Evolutionary conservation across 2,888 invertebrate genomes (phyloP), one percentile per base, ranked within the genome.

Genomic region (Xestia rhomboidea): DNA sequence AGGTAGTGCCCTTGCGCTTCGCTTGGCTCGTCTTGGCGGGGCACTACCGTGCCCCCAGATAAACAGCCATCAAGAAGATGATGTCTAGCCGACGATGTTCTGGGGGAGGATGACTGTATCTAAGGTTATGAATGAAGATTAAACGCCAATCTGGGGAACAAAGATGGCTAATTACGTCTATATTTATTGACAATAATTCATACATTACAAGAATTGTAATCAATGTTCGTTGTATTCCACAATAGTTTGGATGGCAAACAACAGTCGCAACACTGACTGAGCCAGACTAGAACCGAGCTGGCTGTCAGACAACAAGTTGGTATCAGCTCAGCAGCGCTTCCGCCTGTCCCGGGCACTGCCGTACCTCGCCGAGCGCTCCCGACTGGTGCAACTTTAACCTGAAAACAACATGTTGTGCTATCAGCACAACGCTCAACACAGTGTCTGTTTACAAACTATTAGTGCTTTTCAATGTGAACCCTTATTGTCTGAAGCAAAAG

Each of bases 301-400:
- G 76, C 30, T 10, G 51, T 15, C 38, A 41, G 46, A 49, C 57
- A 38, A 62, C 62, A 82, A 85, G 62, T 72, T 85, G 30, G 21
- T 85, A 82, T 82, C 86, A 51, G 27, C 51, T 27, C 60, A 34
- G 34, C 44, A 63, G 62, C 34, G 62, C 57, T 82, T 85, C 82
- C 77, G 86, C 66, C 30, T 51, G 62, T 72, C 64, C 11, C 46
- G 75, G 46, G n/a, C n/a, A 46, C 34, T n/a, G 15, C 24, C 74
- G 64, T 68, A 68, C 70, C 51, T 8, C 7, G 7, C 51, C 63
- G 68, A 68, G 41, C 15, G n/a, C 38, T n/a, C 27, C 70, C 82
- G 60, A 71, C 70, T 64, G 30, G 27, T 41, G 5, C 27, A 34
- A 51, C 60, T 81, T 44, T 18, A 34, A 76, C 57, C 64, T 72